Evolutionary conservation across 2,797 vertebrate species (phyloP), one percentile per base, ranked within the genome.

Genomic region (Microctenopoma lineatum): DNA sequence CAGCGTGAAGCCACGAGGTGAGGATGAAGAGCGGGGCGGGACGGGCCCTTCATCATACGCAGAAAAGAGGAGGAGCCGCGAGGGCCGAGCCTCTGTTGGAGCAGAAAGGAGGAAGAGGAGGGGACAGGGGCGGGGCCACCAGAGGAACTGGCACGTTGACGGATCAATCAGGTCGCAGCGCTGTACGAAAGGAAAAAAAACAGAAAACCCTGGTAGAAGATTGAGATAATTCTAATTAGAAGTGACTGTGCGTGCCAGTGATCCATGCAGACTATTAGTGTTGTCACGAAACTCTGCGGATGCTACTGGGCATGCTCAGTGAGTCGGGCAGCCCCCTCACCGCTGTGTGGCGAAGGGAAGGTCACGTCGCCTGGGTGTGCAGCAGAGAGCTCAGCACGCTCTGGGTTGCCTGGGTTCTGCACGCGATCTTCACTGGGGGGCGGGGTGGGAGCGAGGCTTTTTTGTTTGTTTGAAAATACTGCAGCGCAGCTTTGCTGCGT

Each of bases 191-290:
- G 36, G n/a, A 18, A 45, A 48, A 64, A 58, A 54, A 1, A 0
- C 29, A 50, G 11, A 56, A 59, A 74, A 76, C 70, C 72, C 48
- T 14, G 46, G 56, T 44, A 63, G 67, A 79, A 86, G 86, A 88
- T 77, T 26, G 81, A 91, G 89, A 85, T 90, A 74, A 87, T 82
- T 77, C 59, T 93, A 92, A 94, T 91, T 70, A 81, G 87, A 93
- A 84, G 84, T 90, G 93, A 93, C 92, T 74, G 55, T 85, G 83
- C 86, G 83, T 90, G 90, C 88, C 89, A 91, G 89, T 79, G 90
- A 93, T 93, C 92, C 91, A 80, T 89, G 89, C 92, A 87, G 87
- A 87, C 92, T 79, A 93, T 93, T 93, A 92, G 90, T 84, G 89
- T 82, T 90, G 92, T 94, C 92, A 93, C 92, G 92, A 84, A 93